Percentiles rank a stretch among this genome's conserved stretches.
phyloP scores from a whole-genome alignment of 2,797 vertebrate genomes.

The Xenentodon cancila region DNA sequence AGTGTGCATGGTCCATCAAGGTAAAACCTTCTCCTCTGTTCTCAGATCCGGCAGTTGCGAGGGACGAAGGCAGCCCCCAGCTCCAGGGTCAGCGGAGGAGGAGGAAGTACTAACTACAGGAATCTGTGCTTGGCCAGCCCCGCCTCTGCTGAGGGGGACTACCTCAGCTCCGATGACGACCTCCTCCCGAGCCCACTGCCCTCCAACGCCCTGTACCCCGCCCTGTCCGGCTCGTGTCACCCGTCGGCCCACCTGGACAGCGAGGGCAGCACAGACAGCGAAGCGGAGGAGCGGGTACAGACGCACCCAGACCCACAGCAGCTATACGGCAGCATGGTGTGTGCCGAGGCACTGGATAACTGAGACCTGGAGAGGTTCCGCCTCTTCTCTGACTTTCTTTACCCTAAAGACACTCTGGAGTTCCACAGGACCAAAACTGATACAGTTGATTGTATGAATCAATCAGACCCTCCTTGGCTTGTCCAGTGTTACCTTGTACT shows the following conservation, averaged over 20 bases:
- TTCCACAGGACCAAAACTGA: slow-evolving; percentile 17
- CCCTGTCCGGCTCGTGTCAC: slow-evolving; percentile 79
- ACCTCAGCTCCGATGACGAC: slow-evolving; percentile 94
- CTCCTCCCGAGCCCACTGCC: slow-evolving; percentile 87
- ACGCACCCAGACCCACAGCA: slow-evolving; percentile 76
- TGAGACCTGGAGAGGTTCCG: slow-evolving; percentile 61
- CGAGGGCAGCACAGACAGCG: slow-evolving; percentile 93
- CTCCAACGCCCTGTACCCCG: slow-evolving; percentile 84
- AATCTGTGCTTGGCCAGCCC: slow-evolving; percentile 87
- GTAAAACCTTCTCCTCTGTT: slow-evolving; percentile 8
- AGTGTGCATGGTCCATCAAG: not conserved
- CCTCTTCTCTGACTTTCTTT: slow-evolving; percentile 14
- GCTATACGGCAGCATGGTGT: slow-evolving; percentile 81
- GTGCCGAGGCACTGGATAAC: slow-evolving; percentile 81
- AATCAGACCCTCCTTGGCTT: slow-evolving; percentile 35
- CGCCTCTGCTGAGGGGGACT: slow-evolving; percentile 89
- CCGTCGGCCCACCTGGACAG: slow-evolving; percentile 86
- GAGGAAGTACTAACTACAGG: slow-evolving; percentile 77
- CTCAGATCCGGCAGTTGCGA: slow-evolving; percentile 88
- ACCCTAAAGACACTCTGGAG: slow-evolving; percentile 25
- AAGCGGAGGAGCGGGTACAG: slow-evolving; percentile 80
- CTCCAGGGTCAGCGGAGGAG: slow-evolving; percentile 69
- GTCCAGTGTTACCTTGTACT: slow-evolving; percentile 50
- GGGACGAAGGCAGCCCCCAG: slow-evolving; percentile 83
- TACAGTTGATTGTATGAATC: slow-evolving; percentile 36